Base-by-base conservation (phyloP, 2,888 invertebrate genomes). In the Ormyrus rosae region DNA sequence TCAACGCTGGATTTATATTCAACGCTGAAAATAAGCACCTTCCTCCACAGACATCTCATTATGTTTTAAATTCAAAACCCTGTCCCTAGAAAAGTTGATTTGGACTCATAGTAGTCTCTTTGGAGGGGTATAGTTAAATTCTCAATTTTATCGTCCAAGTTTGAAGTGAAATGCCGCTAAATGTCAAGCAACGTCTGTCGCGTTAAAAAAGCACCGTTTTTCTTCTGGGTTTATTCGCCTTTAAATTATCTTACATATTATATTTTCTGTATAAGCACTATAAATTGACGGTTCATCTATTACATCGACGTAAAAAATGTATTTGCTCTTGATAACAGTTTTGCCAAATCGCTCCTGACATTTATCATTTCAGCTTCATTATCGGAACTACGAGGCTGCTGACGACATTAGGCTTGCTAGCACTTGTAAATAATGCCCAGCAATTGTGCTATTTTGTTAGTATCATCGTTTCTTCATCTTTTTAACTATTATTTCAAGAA, bases 351-450 rank as follows among this genome's bases (percentile, higher is more conserved):
- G 56, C 83, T 83, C 83, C 83, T 84, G 85, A 84, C 85, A 84
- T 85, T 83, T 83, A 83, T 83, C 83, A 83, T 85, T 85, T 85
- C 84, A 84, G 78, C 83, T 84, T 85, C 85, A 83, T 83, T 82
- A 84, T 83, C 82, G 82, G 83, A 84, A 85, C 84, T 84, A 84
- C 83, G 85, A 85, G 84, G 78, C 86, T 86, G 89, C 88, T 88
- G 89, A 88, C 88, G 88, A 88, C 87, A 88, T 88, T 88, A 90
- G 89, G 89, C 89, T 89, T 88, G 89, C 88, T 88, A 89, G 89
- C 90, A 90, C 89, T 90, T 89, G 88, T 89, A 90, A 90, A 89
- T 89, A 89, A 89, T 90, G 88, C 89, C 89, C 89, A 89, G 90
- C 88, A 88, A 89, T 89, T 89, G 88, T 90, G 88, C 89, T 89